Base-by-base conservation (phyloP, 2,888 invertebrate genomes). In the Venustoraphidia nigricollis region DNA sequence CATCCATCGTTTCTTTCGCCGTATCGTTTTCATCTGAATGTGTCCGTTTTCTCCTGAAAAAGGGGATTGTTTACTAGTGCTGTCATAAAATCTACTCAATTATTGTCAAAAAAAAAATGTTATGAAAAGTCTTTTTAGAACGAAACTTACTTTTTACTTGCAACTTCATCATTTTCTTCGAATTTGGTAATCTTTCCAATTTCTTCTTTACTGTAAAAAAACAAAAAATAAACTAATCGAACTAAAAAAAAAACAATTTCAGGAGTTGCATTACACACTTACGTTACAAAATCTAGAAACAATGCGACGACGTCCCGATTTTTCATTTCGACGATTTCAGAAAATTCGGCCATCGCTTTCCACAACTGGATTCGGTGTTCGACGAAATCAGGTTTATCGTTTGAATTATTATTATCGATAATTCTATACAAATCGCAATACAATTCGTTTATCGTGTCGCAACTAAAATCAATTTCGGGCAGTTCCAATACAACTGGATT, bases 351-450 rank as follows among this genome's bases (percentile, higher is more conserved):
- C 76, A 94, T 79, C 17, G 81, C 73, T 65, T 84, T 83, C 79
- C 92, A 84, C n/a, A 95, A 63, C 46, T 90, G 70, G 53, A 81
- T 72, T 54, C 92, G 77, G 62, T 86, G 86, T 62, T 89, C 88
- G 9, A 72, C 66, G 56, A 76, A 74, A 69, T 91, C 88, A 2
- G 83, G 74, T 54, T 76, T 78, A 50, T 77, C 77, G 1, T 64
- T 59, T 39, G 75, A 67, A 39, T 62, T 65, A 39, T 65, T 69
- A 52, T 60, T 46, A 36, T 48, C 34, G 3, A 27, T 6, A 27
- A 27, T 45, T 42, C 53, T 51, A 50, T 64, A 62, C 34, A 58
- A 48, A 17, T 59, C 56, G 36, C 56, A 45, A 55, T 58, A 65
- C 34, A 62, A 52, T 36, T 63, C 56, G 17, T 46, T 39, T 40